phyloP scores from a whole-genome alignment of 92 coral and sea anemone genomes.

The Zoanthus solanderi region DNA sequence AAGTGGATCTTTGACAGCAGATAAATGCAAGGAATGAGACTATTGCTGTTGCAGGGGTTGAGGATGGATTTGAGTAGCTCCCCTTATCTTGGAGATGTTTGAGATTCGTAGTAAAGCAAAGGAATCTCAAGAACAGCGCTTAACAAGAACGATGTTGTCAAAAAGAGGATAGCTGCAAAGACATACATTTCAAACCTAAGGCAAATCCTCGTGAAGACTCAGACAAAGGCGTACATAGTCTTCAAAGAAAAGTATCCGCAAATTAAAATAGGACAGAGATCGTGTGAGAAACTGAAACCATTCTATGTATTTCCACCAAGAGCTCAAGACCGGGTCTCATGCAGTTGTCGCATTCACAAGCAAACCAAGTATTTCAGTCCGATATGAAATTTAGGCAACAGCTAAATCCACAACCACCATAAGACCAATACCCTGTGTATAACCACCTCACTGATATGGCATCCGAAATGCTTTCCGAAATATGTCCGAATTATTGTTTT shows the following conservation, averaged over 20 bases:
- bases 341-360: slow-evolving; percentile 12
- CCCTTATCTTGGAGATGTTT: too few relatives aligned
- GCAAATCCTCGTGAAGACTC: slow-evolving; percentile 30
- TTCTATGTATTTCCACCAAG: slow-evolving; percentile 1
- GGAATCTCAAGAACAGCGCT: slow-evolving; percentile 25
- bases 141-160: slow-evolving; percentile 26
- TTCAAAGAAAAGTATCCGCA: slow-evolving; percentile 35
- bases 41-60: too few relatives aligned
- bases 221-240: slow-evolving; percentile 20
- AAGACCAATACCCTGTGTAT: slow-evolving; percentile 23
- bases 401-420: slow-evolving; percentile 28
- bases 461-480: too few relatives aligned
- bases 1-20: too few relatives aligned
- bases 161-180: slow-evolving; percentile 24
- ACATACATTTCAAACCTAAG: slow-evolving; percentile 7
- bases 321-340: slow-evolving; percentile 27
- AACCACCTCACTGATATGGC: not conserved
- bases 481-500: too few relatives aligned
- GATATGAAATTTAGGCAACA: slow-evolving; percentile 30
- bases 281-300: slow-evolving; percentile 24
- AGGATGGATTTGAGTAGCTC: too few relatives aligned
- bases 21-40: too few relatives aligned
- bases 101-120: not conserved
- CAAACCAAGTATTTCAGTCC: slow-evolving; percentile 19
- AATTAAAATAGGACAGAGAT: slow-evolving; percentile 34